Percentiles rank a stretch among this genome's conserved stretches.
Evolutionary conservation across 2,113 vertebrate genomes (phyloP).

Genomic region (Nothocercus nigrocapillus): DNA sequence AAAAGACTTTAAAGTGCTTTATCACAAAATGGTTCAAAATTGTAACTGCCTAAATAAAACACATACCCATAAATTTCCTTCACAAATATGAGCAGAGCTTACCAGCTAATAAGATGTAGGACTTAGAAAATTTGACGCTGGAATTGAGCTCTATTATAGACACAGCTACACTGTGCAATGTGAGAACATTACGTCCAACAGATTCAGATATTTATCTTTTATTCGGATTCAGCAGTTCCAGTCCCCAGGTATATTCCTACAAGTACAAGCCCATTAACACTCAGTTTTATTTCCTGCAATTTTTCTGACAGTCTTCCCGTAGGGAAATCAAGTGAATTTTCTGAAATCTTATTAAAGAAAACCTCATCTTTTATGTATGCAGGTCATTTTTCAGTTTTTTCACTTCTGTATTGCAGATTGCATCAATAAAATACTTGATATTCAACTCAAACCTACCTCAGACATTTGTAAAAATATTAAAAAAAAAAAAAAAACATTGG

Average conservation of each 20-base stretch:
- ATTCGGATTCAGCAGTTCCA: background rate
- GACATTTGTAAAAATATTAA: background rate
- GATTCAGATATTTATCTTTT: background rate
- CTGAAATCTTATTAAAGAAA: background rate
- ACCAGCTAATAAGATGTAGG: background rate
- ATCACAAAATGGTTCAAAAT: background rate
- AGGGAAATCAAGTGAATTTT: background rate
- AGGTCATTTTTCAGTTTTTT: background rate
- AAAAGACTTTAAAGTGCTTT: background rate
- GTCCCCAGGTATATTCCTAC: background rate
- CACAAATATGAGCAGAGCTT: background rate
- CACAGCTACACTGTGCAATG: background rate
- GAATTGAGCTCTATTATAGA: background rate
- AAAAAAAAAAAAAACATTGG: background rate
- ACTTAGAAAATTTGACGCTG: background rate
- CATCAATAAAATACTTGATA: background rate
- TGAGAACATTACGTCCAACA: background rate
- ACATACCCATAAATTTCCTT: background rate
- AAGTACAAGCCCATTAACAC: background rate
- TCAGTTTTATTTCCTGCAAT: background rate
- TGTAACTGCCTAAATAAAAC: background rate
- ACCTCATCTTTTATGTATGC: background rate
- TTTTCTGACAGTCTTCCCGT: background rate
- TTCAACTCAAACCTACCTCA: background rate
- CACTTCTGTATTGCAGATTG: background rate